Evolutionary conservation across 2,113 vertebrate genomes (phyloP), one percentile per base, ranked within the genome.

Genomic region (Dolichallabes microphthalmus): DNA sequence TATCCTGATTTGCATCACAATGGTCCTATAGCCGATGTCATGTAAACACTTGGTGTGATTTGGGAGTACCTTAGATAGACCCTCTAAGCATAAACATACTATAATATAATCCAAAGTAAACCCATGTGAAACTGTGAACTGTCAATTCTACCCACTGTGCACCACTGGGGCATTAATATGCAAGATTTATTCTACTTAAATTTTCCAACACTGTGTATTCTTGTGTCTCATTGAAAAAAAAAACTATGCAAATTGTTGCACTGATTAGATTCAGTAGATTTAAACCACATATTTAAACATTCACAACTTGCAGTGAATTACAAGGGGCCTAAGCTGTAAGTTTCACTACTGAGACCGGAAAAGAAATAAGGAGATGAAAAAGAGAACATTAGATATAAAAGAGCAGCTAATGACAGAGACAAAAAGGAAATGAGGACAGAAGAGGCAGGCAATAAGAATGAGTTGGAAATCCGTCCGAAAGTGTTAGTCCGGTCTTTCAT

Each of bases 321-420:
- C 25, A 66, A 64, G 27, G 2, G 52, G 58, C 76, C 45, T 35
- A 69, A 53, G 50, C 45, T 64, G 64, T 73, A 52, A 30, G 39
- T 64, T 81, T 79, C 60, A 80, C 20, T 80, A 20, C 66, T 80
- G 75, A 57, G 82, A 83, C 66, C 53, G 75, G 52, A 83, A 85
- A 76, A 80, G 71, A 58, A 30, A 83, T 58, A 64, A 74, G 45
- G 77, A 55, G 76, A 75, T 86, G 68, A 83, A 85, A 86, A 69
- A 69, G 57, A 77, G 84, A 69, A 69, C 30, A 78, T 80, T 84
- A 30, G 63, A 86, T 86, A 61, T 52, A 45, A 61, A 86, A 84
- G 12, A 60, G 80, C 76, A 53, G 68, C 50, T 77, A 77, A 84
- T 63, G 74, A 84, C 52, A 79, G 60, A 78, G 76, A 82, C 66